phyloP scores from a whole-genome alignment of 2,888 invertebrate species.

The Agapostemon virescens region DNA sequence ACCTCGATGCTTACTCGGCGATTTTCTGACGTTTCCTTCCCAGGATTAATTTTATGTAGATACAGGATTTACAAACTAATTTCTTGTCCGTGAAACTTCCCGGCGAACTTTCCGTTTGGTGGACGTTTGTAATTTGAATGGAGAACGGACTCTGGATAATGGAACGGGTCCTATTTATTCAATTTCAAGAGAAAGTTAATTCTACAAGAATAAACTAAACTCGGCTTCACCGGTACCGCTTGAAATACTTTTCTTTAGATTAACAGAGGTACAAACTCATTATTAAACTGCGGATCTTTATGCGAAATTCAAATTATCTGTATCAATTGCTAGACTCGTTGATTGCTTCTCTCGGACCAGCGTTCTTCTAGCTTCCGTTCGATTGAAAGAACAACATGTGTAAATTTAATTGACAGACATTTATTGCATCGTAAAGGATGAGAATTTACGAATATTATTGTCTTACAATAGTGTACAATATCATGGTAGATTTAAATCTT shows the following conservation, averaged over 20 bases:
- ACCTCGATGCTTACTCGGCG: conserved; percentile 45
- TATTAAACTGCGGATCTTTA: not conserved
- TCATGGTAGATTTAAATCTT: too few species aligned
- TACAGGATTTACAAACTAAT: conserved; percentile 41
- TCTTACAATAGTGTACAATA: not conserved
- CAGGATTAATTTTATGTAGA: conserved; percentile 46
- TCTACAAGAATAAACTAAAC: not conserved
- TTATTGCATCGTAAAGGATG: too few species aligned
- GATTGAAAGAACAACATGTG: not conserved
- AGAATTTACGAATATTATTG: not conserved
- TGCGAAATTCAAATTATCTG: not conserved
- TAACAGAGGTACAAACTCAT: not conserved
- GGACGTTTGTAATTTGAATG: conserved; percentile 33
- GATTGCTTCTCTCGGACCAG: not conserved
- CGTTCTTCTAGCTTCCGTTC: too few species aligned
- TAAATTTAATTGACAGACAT: not conserved
- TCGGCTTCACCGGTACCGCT: too few species aligned
- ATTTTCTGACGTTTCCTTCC: conserved; percentile 34
- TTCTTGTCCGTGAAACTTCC: conserved; percentile 26
- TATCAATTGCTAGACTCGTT: too few species aligned
- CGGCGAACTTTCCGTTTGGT: conserved; percentile 31
- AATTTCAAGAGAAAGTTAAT: not conserved
- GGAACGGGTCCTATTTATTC: not conserved
- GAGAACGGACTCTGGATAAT: not conserved
- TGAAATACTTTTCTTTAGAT: not conserved